Evolutionary conservation across 2,113 vertebrate genomes (phyloP), one percentile per base, ranked within the genome.

Genomic region (Mobula birostris): DNA sequence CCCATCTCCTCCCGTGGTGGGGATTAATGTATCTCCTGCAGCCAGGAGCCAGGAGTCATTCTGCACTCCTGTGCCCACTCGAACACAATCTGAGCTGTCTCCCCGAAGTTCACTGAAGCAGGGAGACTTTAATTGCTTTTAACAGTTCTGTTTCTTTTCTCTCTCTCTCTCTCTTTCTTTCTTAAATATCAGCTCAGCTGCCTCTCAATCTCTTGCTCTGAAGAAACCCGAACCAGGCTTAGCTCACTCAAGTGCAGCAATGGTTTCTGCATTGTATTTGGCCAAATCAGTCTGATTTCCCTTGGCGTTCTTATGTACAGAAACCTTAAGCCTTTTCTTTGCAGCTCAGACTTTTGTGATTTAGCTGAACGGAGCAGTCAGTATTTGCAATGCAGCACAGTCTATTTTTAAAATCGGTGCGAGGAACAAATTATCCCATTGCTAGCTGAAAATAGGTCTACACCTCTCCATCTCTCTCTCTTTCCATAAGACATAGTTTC

Each of bases 351-450:
- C 14, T 56, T 66, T 14, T 88, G 61, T 19, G 29, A 58, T 66
- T 32, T 63, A 32, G 85, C 61, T 66, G 61, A 90, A 15, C 14
- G 85, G 85, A 90, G 61, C 85, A 68, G 85, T 17, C 61, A 90
- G 8, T 32, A 66, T 90, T 90, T 90, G 61, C 85, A 32, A 90
- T n/a, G 17, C 61, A 90, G 61, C 29, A 1, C 4, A 90, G n/a
- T 66, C 85, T 90, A 90, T 90, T 90, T 88, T 68, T 90, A 90
- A 90, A 90, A n/a, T 29, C 29, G 15, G 61, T 8, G 14, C 8
- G 32, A 36, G 61, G 61, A 66, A 63, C 61, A 90, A 68, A 32
- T 90, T 17, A 68, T 66, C 85, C 12, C 29, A 48, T 66, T 17
- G 29, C 29, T 5, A 63, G 12, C 58, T 88, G 85, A 63, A 88